Evolutionary conservation across 2,888 invertebrate species (phyloP).

Genomic region (Eucriotettix oculatus): DNA sequence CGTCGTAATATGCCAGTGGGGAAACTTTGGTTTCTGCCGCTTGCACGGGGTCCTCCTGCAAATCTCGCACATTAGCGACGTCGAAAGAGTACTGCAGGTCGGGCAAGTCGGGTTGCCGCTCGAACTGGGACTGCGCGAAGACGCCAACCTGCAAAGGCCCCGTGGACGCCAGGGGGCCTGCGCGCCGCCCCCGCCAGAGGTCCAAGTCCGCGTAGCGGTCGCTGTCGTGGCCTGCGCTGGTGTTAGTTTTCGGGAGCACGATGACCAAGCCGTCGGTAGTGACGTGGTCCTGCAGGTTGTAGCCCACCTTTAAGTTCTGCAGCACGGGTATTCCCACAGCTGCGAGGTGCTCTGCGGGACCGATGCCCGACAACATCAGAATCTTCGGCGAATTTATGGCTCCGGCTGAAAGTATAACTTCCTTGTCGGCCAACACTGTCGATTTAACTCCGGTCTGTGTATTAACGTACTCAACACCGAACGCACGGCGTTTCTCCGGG

Average conservation of each 20-base stretch:
- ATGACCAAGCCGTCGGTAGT: constrained; percentile 42
- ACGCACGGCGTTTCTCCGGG: constrained; percentile 29
- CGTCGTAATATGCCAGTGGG: constrained; percentile 44
- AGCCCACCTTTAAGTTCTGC: constrained; percentile 39
- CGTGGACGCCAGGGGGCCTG: constrained; percentile 15
- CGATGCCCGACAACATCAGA: constrained; percentile 48
- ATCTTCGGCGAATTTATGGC: constrained; percentile 44
- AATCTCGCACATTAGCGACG: constrained; percentile 36
- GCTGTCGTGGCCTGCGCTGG: constrained; percentile 11
- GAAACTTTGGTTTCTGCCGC: constrained; percentile 30
- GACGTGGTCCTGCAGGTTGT: constrained; percentile 45
- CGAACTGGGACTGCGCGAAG: constrained; percentile 40
- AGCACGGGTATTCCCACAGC: constrained; percentile 36
- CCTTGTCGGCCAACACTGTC: constrained; percentile 35
- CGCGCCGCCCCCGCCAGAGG: constrained; percentile 13
- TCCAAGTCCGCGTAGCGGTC: constrained; percentile 15
- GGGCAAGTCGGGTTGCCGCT: constrained; percentile 28
- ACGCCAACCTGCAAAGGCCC: constrained; percentile 24
- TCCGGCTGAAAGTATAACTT: constrained; percentile 39
- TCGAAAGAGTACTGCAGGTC: constrained; percentile 53
- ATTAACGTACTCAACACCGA: constrained; percentile 31
- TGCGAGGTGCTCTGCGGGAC: constrained; percentile 36
- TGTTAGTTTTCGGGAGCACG: constrained; percentile 24
- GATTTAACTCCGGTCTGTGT: not conserved
- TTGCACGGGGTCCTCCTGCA: constrained; percentile 37